Conservation (phyloP, 1,140 invertebrate genomes). For the Antheraea mylitta region DNA sequence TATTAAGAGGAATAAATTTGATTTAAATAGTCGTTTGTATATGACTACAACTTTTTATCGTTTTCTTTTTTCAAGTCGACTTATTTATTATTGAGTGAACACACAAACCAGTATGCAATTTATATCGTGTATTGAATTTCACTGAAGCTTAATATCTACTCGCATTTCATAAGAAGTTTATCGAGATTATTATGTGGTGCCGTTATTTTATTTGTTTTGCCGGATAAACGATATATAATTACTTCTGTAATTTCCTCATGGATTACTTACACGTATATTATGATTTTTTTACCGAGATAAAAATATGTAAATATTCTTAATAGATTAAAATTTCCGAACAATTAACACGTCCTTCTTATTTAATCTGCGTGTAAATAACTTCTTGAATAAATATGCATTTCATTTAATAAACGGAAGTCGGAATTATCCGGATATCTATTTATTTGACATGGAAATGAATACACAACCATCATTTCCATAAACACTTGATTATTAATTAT, state of each 20-base stretch:
- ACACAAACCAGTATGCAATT: background rate
- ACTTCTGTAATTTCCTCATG: background rate
- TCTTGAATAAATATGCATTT: background rate
- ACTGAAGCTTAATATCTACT: background rate
- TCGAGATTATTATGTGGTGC: background rate
- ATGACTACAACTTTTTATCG: background rate
- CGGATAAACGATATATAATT: no score
- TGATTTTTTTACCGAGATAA: background rate
- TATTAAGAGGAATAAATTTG: background rate
- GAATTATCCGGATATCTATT: background rate
- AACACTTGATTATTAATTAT: no score
- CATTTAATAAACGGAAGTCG: background rate
- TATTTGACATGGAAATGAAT: background rate
- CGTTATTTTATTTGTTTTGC: background rate
- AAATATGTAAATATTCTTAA: background rate
- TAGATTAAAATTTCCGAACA: background rate
- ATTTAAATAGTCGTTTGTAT: background rate
- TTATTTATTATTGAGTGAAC: background rate
- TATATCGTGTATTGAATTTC: conserved; percentile 3
- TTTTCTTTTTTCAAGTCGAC: background rate
- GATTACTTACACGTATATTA: background rate
- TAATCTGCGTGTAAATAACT: background rate
- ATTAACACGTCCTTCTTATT: background rate
- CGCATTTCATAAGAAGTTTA: background rate
- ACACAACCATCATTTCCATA: background rate